These are phyloP conservation scores for Cephus runcator DNA, from an alignment of 2,888 invertebrate species.

Conservation along the genomic window DNA sequence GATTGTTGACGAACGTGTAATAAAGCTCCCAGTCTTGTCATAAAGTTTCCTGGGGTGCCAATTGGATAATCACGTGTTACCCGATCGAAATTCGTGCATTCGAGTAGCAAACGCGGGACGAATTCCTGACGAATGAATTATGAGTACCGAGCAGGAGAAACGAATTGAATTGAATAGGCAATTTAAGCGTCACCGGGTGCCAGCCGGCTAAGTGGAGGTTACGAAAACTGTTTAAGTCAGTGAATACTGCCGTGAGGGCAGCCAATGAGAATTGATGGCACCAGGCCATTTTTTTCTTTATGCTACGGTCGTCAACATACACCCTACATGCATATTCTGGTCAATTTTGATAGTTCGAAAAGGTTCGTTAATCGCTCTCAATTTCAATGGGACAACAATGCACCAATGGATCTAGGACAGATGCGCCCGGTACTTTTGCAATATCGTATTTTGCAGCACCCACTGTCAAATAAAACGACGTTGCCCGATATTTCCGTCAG, in stretches of 20 bases:
- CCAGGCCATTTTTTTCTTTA: background rate
- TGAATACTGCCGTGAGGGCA: background rate
- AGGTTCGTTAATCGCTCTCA: background rate
- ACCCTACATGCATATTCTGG: background rate
- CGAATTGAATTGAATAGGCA: conserved; percentile 15
- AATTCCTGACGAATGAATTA: background rate
- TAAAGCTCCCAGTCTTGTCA: background rate
- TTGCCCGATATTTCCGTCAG: background rate
- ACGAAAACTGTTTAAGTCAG: conserved; percentile 12
- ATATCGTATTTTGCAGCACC: background rate
- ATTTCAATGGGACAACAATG: background rate
- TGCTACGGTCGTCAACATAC: background rate
- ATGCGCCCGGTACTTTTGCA: background rate
- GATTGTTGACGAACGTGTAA: background rate
- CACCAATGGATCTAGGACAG: background rate
- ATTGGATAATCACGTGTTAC: background rate
- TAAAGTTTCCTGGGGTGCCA: background rate
- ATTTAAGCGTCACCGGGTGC: conserved; percentile 14
- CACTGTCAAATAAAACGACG: background rate
- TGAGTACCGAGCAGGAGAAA: background rate
- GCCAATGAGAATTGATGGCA: background rate
- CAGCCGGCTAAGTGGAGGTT: conserved; percentile 16
- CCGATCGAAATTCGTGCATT: conserved; percentile 4
- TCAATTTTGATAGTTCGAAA: background rate
- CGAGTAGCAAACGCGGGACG: background rate